These are phyloP conservation scores for Philopedon plagiatum DNA, from an alignment of 2,888 invertebrate species.

Conservation along the genomic window DNA sequence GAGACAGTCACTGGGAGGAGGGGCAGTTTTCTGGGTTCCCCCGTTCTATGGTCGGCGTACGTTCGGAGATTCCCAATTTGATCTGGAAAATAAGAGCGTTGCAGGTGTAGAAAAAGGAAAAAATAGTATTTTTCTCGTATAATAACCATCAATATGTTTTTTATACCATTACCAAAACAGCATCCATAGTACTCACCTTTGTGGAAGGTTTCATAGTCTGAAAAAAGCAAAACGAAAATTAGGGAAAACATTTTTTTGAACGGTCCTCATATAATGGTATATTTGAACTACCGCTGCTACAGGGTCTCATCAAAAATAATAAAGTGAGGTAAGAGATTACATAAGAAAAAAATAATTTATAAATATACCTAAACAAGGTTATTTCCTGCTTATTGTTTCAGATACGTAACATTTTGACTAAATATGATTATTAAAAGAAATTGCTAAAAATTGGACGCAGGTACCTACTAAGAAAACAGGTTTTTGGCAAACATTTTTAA, in stretches of 20 bases:
- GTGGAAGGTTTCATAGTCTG: slow-evolving; percentile 42
- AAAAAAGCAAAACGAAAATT: slow-evolving; percentile 17
- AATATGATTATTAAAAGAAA: too few relatives aligned
- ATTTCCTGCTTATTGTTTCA: too few relatives aligned
- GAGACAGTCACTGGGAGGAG: slow-evolving; percentile 25
- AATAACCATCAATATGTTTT: too few relatives aligned
- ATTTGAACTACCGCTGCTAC: slow-evolving; percentile 1
- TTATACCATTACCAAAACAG: too few relatives aligned
- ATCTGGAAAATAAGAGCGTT: too few relatives aligned
- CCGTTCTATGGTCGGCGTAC: slow-evolving; percentile 2
- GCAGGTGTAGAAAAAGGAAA: too few relatives aligned
- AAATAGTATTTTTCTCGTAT: too few relatives aligned
- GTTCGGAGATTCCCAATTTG: slow-evolving; percentile 9
- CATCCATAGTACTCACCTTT: slow-evolving; percentile 40
- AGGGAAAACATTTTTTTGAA: neutral
- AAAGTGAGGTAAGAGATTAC: neutral
- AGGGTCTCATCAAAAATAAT: neutral
- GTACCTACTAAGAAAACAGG: too few relatives aligned
- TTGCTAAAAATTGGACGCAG: too few relatives aligned
- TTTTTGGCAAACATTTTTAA: too few relatives aligned
- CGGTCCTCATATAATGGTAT: neutral
- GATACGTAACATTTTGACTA: too few relatives aligned
- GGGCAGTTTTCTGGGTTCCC: slow-evolving; percentile 19
- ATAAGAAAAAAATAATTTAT: neutral
- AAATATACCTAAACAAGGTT: too few relatives aligned